Percentiles rank a stretch among this genome's conserved stretches.
phyloP scores from a whole-genome alignment of 2,797 vertebrate species.

The Enteromius fasciolatus region DNA sequence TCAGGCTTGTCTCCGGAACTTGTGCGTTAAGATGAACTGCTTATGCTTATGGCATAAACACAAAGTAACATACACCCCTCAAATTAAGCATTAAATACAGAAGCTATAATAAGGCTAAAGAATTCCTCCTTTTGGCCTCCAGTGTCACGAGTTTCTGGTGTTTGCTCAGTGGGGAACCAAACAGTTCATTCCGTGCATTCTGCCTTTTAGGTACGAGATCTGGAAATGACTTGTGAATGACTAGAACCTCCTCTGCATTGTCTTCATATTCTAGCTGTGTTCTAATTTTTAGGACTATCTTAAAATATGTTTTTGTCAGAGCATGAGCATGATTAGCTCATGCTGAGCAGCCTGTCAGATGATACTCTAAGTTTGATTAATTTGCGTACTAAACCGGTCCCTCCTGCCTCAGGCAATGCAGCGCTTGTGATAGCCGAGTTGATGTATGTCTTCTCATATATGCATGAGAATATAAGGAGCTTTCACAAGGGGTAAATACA shows the following conservation, averaged over 20 bases:
- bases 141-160: conserved; percentile 10
- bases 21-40: background rate
- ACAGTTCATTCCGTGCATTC: conserved; percentile 33
- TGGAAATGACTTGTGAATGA: conserved; percentile 37
- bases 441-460: conserved; percentile 31
- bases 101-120: background rate
- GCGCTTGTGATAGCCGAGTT: conserved; percentile 4
- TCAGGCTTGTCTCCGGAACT: background rate
- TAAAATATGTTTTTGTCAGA: background rate
- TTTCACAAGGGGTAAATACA: background rate
- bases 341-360: conserved; percentile 16
- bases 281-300: background rate
- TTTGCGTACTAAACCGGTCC: conserved; percentile 36
- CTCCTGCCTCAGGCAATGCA: conserved; percentile 26
- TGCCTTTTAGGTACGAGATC: conserved; percentile 25
- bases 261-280: conserved; percentile 17
- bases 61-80: background rate
- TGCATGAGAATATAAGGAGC: conserved; percentile 5
- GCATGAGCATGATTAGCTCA: conserved; percentile 8
- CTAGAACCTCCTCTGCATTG: background rate
- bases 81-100: background rate
- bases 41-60: conserved; percentile 15
- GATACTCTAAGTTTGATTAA: conserved; percentile 3
- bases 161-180: conserved; percentile 8
- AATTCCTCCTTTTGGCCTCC: background rate